Percentiles rank a stretch among this genome's conserved stretches.
These are phyloP conservation scores for Cepaea hortensis DNA, from an alignment of 2,888 invertebrate genomes.

Conservation along the genomic window DNA sequence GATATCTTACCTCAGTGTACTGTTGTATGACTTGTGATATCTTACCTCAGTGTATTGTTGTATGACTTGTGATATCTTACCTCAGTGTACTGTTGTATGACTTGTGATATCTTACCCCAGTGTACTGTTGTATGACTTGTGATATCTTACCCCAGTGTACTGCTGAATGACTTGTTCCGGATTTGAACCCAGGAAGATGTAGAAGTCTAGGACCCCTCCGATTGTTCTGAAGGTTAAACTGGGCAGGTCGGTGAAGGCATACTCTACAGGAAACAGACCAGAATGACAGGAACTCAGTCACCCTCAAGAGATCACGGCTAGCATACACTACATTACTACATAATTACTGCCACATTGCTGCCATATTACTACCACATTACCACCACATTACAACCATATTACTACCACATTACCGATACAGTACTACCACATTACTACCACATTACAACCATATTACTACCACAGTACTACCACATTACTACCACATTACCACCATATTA, in stretches of 20 bases:
- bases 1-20: neutral
- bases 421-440: too few relatives aligned
- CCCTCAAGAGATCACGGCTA: too few relatives aligned
- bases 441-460: too few relatives aligned
- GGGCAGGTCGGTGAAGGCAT: constrained; percentile 81
- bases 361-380: too few relatives aligned
- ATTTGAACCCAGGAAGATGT: constrained; percentile 86
- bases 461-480: too few relatives aligned
- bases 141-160: constrained; percentile 61
- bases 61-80: neutral
- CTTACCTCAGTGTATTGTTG: constrained; percentile 57
- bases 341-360: too few relatives aligned
- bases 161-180: constrained; percentile 80
- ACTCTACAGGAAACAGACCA: constrained; percentile 60
- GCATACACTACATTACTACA: too few relatives aligned
- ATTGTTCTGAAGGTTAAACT: constrained; percentile 88
- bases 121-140: neutral
- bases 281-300: neutral
- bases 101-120: constrained; percentile 64
- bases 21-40: neutral
- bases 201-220: constrained; percentile 89
- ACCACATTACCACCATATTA: too few relatives aligned
- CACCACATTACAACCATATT: too few relatives aligned
- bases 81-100: constrained; percentile 75
- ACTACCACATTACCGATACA: too few relatives aligned